Evolutionary conservation across 2,113 vertebrate genomes (phyloP).

Genomic region (Brevimyrus niger): DNA sequence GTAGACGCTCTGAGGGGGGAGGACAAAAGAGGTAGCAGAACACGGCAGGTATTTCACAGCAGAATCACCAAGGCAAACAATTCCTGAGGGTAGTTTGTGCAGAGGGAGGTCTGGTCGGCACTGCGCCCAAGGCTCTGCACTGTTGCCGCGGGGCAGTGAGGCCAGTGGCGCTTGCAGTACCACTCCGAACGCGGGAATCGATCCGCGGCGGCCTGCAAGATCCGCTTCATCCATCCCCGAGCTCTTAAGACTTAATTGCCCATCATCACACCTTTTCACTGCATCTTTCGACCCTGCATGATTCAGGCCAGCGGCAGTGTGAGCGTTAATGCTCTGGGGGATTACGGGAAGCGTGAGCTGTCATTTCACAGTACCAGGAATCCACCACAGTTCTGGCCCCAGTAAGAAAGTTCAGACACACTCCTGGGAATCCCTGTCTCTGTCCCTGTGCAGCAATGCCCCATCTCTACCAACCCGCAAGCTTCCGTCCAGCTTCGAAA

Average conservation of each 20-base stretch:
- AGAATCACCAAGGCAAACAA: not conserved
- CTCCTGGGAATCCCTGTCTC: not conserved
- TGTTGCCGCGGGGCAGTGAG: not conserved
- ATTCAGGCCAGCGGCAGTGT: not conserved
- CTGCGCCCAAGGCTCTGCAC: not conserved
- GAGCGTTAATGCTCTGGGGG: not conserved
- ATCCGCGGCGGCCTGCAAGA: slow-evolving; percentile 1
- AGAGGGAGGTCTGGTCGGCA: not conserved
- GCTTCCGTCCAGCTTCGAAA: not conserved
- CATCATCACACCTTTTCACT: not conserved
- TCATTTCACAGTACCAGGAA: not conserved
- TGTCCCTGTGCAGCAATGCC: not conserved
- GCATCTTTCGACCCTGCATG: not conserved
- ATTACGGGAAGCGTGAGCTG: not conserved
- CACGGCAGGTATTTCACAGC: not conserved
- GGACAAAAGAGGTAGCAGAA: not conserved
- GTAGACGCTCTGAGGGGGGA: not conserved
- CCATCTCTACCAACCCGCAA: not conserved
- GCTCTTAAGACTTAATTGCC: slow-evolving; percentile 2
- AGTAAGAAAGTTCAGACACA: not conserved
- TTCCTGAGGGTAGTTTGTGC: not conserved
- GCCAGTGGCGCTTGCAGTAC: not conserved
- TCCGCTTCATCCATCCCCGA: not conserved
- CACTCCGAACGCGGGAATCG: not conserved
- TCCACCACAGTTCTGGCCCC: not conserved